phyloP scores from a whole-genome alignment of 2,797 vertebrate genomes.

The Scomberomorus guttatus region DNA sequence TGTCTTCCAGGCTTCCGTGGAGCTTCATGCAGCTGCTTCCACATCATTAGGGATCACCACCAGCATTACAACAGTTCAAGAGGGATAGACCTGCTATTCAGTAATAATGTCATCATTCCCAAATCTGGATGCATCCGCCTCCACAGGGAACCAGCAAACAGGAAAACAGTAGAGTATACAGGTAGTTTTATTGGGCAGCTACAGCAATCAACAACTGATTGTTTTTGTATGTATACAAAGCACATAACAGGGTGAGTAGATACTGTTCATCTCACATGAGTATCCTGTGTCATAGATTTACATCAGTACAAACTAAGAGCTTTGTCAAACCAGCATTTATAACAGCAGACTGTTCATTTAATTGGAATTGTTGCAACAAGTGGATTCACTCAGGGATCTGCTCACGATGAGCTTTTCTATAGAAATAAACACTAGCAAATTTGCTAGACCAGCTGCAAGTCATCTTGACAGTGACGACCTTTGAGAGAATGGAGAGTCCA shows the following conservation, averaged over 20 bases:
- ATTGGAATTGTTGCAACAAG: neutral
- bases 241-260: neutral
- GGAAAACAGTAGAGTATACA: constrained; percentile 11
- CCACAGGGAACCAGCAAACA: neutral
- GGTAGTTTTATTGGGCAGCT: neutral
- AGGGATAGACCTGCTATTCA: constrained; percentile 49
- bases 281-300: neutral
- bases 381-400: too few relatives aligned
- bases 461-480: neutral
- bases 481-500: neutral
- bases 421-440: neutral
- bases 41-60: constrained; percentile 54
- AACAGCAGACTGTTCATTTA: neutral
- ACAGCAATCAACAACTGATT: neutral
- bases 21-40: constrained; percentile 50
- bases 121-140: constrained; percentile 30
- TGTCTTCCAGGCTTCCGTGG: constrained; percentile 53
- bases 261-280: neutral
- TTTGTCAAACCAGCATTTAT: neutral
- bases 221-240: neutral
- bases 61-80: constrained; percentile 40
- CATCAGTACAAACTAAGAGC: neutral
- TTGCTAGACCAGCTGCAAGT: neutral
- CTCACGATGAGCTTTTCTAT: neutral
- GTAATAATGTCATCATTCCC: constrained; percentile 43